Conservation (phyloP, 2,113 vertebrate genomes). For the Phaethon lepturus region DNA sequence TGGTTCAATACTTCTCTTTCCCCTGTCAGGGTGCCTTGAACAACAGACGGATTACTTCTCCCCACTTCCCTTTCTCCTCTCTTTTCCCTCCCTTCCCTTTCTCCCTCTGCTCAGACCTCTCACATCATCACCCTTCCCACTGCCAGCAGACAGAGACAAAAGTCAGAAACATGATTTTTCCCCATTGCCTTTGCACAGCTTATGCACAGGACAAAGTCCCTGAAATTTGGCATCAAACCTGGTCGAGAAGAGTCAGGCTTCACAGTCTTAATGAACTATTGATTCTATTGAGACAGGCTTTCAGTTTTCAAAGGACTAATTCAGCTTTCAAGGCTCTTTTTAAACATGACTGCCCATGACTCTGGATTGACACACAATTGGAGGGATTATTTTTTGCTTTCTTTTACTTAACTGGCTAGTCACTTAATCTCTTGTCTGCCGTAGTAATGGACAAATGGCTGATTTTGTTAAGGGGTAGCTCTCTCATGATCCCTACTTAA, state of each 20-base stretch:
- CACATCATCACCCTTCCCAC: background rate
- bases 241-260: constrained; percentile 31
- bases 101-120: background rate
- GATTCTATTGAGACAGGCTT: constrained; percentile 35
- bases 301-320: constrained; percentile 55
- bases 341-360: constrained; percentile 24
- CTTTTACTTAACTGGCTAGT: constrained; percentile 24
- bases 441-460: background rate
- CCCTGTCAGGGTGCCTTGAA: constrained; percentile 77
- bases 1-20: constrained; percentile 81
- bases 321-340: constrained; percentile 58
- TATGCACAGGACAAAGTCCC: background rate
- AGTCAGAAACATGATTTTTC: constrained; percentile 1
- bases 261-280: constrained; percentile 67
- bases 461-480: constrained; percentile 9
- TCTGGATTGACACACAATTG: background rate
- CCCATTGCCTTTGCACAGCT: constrained; percentile 30
- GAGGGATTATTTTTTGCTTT: constrained; percentile 19
- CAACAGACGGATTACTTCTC: constrained; percentile 77
- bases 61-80: constrained; percentile 10
- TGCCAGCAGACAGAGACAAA: constrained; percentile 62
- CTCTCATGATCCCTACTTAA: constrained; percentile 23
- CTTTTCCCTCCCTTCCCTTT: constrained; percentile 23
- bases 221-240: constrained; percentile 36
- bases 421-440: constrained; percentile 11